Percentiles rank a stretch among this genome's conserved stretches.
phyloP scores from a whole-genome alignment of 2,797 vertebrate species.

The Phoeniculus purpureus region DNA sequence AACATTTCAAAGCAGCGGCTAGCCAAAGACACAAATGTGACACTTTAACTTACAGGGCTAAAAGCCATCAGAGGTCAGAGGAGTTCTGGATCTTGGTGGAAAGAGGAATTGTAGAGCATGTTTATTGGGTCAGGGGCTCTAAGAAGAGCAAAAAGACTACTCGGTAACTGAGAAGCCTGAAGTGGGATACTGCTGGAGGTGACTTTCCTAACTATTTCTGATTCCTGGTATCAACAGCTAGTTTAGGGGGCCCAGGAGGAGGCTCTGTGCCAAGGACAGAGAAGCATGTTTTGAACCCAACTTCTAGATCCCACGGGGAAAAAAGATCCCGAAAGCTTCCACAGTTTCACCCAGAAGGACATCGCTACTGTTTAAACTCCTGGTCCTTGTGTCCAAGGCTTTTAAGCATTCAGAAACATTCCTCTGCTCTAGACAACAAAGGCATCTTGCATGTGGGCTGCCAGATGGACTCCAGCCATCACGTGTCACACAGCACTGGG shows the following conservation, averaged over 20 bases:
- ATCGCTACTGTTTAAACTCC: neutral
- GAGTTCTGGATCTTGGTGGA: neutral
- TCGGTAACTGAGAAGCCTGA: neutral
- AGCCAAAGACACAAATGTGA: neutral
- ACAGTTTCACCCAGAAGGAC: neutral
- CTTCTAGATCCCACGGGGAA: neutral
- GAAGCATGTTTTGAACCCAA: neutral
- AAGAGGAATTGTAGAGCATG: neutral
- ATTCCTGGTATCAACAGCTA: neutral
- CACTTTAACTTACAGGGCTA: neutral
- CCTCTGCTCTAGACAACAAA: constrained; percentile 28
- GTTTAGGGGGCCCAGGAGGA: neutral
- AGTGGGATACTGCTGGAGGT: neutral
- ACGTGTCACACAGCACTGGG: neutral
- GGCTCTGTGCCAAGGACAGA: neutral
- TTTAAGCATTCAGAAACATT: neutral
- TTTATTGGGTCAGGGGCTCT: neutral
- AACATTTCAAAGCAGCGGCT: neutral
- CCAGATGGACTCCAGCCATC: constrained; percentile 9
- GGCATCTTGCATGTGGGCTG: neutral
- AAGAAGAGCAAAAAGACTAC: neutral
- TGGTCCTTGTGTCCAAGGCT: neutral
- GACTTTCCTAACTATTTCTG: neutral
- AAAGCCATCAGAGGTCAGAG: neutral
- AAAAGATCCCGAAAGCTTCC: neutral